phyloP scores from a whole-genome alignment of 2,888 invertebrate genomes.

The Sinohyriopsis cumingii region DNA sequence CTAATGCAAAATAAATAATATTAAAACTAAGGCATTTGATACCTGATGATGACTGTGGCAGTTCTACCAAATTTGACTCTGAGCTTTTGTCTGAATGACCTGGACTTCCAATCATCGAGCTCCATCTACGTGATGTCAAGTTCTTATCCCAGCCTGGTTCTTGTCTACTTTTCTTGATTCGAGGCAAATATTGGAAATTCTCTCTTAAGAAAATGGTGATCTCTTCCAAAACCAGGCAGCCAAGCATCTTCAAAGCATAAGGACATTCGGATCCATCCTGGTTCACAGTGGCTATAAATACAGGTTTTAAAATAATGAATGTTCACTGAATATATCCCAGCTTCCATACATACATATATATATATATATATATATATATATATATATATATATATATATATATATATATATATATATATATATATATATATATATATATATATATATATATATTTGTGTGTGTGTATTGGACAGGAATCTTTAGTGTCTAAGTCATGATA shows the following conservation, averaged over 20 bases:
- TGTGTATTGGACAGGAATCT: too few relatives aligned
- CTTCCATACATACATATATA: too few relatives aligned
- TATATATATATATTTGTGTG: too few relatives aligned
- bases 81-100: slow-evolving; percentile 79
- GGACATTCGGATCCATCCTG: slow-evolving; percentile 76
- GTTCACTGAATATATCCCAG: neutral
- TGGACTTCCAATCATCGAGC: slow-evolving; percentile 95
- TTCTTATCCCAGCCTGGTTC: slow-evolving; percentile 64
- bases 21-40: neutral
- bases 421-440: too few relatives aligned
- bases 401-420: too few relatives aligned
- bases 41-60: slow-evolving; percentile 55
- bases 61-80: slow-evolving; percentile 62
- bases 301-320: neutral
- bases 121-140: slow-evolving; percentile 83
- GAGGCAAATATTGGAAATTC: slow-evolving; percentile 85
- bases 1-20: too few relatives aligned
- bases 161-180: slow-evolving; percentile 67
- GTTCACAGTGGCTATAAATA: slow-evolving; percentile 67
- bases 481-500: too few relatives aligned
- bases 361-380: too few relatives aligned
- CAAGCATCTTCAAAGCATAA: slow-evolving; percentile 85
- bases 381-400: too few relatives aligned
- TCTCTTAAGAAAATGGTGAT: slow-evolving; percentile 97
- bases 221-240: slow-evolving; percentile 95